A percentile compares a stretch with the other conserved stretches of the same genome.
Evolutionary conservation across 2,888 invertebrate species (phyloP).

Genomic region (Metalampra italica): DNA sequence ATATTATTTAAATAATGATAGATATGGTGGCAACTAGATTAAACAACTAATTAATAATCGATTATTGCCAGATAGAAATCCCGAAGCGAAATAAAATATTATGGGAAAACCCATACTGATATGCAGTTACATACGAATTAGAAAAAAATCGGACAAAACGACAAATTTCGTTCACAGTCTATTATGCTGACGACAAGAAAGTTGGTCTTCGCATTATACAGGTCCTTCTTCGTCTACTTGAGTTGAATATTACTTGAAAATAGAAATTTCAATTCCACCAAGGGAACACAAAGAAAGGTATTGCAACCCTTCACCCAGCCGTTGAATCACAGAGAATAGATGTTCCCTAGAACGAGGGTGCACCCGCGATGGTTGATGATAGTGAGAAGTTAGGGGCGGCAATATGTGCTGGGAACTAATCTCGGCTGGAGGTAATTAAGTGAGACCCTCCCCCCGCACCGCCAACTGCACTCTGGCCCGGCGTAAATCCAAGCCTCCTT

Average conservation of each 20-base stretch:
- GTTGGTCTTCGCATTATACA: too few relatives aligned
- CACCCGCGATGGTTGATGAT: conserved; percentile 14
- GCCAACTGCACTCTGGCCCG: conserved; percentile 39
- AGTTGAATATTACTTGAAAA: not conserved
- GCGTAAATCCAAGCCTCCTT: conserved; percentile 63
- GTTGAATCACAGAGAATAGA: not conserved
- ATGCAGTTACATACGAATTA: too few relatives aligned
- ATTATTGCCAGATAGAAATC: too few relatives aligned
- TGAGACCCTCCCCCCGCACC: conserved; percentile 31
- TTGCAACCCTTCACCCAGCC: not conserved
- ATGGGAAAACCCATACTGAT: too few relatives aligned
- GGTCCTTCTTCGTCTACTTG: too few relatives aligned
- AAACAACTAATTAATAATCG: too few relatives aligned
- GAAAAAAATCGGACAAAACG: too few relatives aligned
- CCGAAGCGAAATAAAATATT: too few relatives aligned
- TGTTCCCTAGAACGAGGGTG: conserved; percentile 3
- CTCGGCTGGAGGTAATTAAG: conserved; percentile 65
- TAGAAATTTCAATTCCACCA: not conserved
- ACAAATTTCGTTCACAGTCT: too few relatives aligned
- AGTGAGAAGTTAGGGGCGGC: conserved; percentile 28
- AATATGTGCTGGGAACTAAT: conserved; percentile 55
- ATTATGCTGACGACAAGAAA: too few relatives aligned
- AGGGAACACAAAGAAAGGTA: not conserved
- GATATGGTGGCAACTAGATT: too few relatives aligned
- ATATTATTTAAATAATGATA: too few relatives aligned